phyloP scores from a whole-genome alignment of 2,113 vertebrate species.

The Clupea harengus region DNA sequence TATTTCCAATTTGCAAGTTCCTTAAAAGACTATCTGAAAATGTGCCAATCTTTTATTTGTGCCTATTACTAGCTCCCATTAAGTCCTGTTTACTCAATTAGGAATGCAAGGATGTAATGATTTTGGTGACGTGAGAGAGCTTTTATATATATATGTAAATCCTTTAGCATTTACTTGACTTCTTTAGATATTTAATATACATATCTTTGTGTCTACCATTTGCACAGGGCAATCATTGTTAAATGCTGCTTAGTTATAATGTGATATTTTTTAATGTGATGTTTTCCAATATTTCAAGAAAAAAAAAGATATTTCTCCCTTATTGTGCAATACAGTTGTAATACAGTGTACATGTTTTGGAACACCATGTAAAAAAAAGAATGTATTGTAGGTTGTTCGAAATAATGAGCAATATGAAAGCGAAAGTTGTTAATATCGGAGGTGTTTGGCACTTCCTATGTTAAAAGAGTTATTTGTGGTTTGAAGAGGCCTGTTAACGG shows the following conservation, averaged over 20 bases:
- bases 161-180: constrained; percentile 19
- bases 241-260: constrained; percentile 47
- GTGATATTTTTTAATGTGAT: constrained; percentile 35
- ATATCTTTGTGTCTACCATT: constrained; percentile 15
- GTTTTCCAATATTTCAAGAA: constrained; percentile 25
- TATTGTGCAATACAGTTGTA: constrained; percentile 49
- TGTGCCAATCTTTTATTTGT: constrained; percentile 17
- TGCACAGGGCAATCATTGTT: constrained; percentile 51
- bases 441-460: neutral
- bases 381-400: constrained; percentile 26
- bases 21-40: constrained; percentile 1
- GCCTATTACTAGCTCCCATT: neutral
- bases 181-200: constrained; percentile 16
- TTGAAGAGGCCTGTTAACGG: neutral
- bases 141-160: constrained; percentile 7
- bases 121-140: constrained; percentile 11
- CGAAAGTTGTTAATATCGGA: constrained; percentile 6
- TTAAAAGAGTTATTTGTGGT: neutral
- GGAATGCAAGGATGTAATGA: constrained; percentile 7
- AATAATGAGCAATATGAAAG: neutral
- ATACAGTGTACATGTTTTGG: constrained; percentile 30
- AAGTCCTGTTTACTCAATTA: constrained; percentile 19
- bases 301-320: constrained; percentile 26
- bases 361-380: constrained; percentile 31
- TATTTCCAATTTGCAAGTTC: constrained; percentile 9